phyloP scores from a whole-genome alignment of 2,113 vertebrate genomes.

The Myrmecobius fasciatus region DNA sequence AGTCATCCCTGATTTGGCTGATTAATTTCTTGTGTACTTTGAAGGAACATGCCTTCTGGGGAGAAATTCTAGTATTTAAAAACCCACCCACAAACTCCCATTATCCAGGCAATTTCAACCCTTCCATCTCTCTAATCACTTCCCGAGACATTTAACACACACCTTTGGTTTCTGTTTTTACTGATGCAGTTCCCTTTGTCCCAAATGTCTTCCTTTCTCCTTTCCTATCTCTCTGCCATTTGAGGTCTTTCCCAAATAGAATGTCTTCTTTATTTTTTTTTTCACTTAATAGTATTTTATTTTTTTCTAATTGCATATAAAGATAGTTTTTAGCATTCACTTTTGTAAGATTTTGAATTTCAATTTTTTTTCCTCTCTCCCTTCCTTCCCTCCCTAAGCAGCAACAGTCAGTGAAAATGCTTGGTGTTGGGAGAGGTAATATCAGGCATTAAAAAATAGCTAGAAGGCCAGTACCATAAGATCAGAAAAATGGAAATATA shows the following conservation, averaged over 20 bases:
- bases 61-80: neutral
- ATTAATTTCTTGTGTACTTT: neutral
- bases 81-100: neutral
- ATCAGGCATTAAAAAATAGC: neutral
- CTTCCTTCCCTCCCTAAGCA: no score
- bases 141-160: neutral
- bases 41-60: neutral
- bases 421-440: neutral
- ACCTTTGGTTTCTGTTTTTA: neutral
- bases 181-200: neutral
- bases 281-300: no score
- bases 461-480: neutral
- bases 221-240: neutral
- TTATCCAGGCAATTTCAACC: fast-evolving
- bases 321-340: no score
- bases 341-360: no score
- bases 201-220: neutral
- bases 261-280: neutral
- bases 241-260: neutral
- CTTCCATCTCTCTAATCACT: fast-evolving
- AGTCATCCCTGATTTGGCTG: fast-evolving
- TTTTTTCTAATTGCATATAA: no score
- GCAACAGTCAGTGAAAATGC: neutral
- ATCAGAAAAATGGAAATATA: neutral
- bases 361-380: no score